Evolutionary conservation across 2,797 vertebrate species (phyloP).

Genomic region (Paguma larvata): DNA sequence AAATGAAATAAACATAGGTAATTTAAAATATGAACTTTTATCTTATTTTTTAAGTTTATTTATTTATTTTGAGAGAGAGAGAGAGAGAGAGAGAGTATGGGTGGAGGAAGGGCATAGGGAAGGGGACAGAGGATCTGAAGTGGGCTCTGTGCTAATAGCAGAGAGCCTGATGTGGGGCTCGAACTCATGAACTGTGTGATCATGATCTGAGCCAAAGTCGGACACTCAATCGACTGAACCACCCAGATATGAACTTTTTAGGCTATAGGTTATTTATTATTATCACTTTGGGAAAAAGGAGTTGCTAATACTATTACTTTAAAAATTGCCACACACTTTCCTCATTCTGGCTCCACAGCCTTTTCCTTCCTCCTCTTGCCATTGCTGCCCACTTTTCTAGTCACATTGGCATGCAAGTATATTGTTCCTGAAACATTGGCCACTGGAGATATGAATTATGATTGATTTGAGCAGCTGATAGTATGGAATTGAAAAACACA

Average conservation of each 20-base stretch:
- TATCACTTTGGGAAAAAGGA: slow-evolving; percentile 33
- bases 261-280: neutral
- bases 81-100: too few species aligned
- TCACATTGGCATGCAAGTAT: neutral
- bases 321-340: neutral
- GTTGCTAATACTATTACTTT: neutral
- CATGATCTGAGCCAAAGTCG: too few species aligned
- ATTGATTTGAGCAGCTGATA: slow-evolving; percentile 27
- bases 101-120: too few species aligned
- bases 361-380: neutral
- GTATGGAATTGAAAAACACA: slow-evolving; percentile 28
- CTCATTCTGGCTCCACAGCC: neutral
- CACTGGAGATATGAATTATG: neutral
- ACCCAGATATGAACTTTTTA: neutral
- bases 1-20: neutral
- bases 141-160: too few species aligned
- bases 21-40: slow-evolving; percentile 16
- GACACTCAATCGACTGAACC: too few species aligned
- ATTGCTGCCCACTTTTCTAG: neutral
- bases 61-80: too few species aligned
- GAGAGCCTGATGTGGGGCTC: too few species aligned
- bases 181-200: too few species aligned
- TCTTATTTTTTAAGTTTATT: too few species aligned
- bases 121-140: too few species aligned
- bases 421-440: slow-evolving; percentile 25